phyloP scores from a whole-genome alignment of 2,113 vertebrate genomes.

The Epinephelus cyanopodus region DNA sequence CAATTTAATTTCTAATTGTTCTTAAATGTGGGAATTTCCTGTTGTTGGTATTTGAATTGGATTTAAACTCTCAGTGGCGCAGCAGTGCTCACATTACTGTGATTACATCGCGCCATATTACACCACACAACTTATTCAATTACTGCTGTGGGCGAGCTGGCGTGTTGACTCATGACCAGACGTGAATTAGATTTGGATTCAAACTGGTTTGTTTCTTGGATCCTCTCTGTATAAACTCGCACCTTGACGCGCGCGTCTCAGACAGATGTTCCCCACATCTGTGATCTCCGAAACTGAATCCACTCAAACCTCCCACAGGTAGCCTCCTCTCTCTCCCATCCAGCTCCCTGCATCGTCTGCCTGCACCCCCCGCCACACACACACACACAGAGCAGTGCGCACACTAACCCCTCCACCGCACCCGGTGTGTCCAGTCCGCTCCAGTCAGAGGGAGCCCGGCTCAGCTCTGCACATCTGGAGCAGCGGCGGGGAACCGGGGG shows the following conservation, averaged over 20 bases:
- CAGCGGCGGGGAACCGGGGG: constrained; percentile 1
- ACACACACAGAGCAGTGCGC: constrained; percentile 4
- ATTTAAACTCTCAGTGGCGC: not conserved
- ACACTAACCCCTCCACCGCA: not conserved
- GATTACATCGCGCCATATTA: not conserved
- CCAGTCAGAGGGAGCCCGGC: not conserved
- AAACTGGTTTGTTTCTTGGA: not conserved
- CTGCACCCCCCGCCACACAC: not conserved
- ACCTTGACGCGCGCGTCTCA: not conserved
- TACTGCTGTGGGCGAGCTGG: not conserved
- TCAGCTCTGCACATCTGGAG: constrained; percentile 63
- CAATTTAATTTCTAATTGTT: not conserved
- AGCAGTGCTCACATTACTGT: not conserved
- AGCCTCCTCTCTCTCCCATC: constrained; percentile 23
- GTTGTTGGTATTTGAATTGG: not conserved
- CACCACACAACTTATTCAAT: not conserved
- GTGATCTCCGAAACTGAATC: not conserved
- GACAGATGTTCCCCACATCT: constrained; percentile 8
- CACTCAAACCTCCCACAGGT: constrained; percentile 46
- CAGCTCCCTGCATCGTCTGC: constrained; percentile 9
- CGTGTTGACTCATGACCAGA: not conserved
- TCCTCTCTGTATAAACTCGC: not conserved
- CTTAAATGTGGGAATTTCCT: not conserved
- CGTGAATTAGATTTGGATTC: not conserved
- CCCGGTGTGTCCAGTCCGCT: constrained; percentile 9